Evolutionary conservation across 2,113 vertebrate genomes (phyloP).

Genomic region (Albula glossodonta): DNA sequence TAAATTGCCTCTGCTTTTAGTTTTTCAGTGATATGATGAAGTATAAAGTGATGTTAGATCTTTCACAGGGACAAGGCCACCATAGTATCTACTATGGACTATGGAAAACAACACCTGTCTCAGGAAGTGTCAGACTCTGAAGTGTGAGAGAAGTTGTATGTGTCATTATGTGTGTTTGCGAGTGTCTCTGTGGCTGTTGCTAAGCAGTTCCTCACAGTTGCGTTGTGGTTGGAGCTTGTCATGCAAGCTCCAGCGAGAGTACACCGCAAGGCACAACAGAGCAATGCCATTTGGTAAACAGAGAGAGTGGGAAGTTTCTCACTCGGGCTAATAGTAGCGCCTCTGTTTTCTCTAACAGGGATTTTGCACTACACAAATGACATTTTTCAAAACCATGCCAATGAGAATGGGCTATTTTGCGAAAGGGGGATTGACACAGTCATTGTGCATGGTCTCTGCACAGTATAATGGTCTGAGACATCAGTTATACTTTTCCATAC

Average conservation of each 20-base stretch:
- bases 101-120: too few species aligned
- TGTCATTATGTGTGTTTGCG: background rate
- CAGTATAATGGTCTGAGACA: too few species aligned
- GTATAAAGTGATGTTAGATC: too few species aligned
- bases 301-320: background rate
- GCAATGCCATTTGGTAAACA: background rate
- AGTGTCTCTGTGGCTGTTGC: background rate
- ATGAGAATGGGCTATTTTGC: too few species aligned
- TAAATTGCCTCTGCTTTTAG: too few species aligned
- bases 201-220: background rate
- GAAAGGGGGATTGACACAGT: too few species aligned
- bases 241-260: constrained; percentile 26
- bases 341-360: background rate
- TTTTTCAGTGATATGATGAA: too few species aligned
- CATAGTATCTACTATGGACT: too few species aligned
- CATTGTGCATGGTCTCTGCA: too few species aligned
- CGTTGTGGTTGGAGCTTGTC: constrained; percentile 26
- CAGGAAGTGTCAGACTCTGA: background rate
- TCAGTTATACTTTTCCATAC: too few species aligned
- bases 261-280: background rate
- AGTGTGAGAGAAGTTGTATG: background rate
- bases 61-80: too few species aligned
- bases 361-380: background rate
- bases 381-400: background rate
- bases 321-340: background rate